Evolutionary conservation across 2,113 vertebrate genomes (phyloP).

Genomic region (Mesitornis unicolor): DNA sequence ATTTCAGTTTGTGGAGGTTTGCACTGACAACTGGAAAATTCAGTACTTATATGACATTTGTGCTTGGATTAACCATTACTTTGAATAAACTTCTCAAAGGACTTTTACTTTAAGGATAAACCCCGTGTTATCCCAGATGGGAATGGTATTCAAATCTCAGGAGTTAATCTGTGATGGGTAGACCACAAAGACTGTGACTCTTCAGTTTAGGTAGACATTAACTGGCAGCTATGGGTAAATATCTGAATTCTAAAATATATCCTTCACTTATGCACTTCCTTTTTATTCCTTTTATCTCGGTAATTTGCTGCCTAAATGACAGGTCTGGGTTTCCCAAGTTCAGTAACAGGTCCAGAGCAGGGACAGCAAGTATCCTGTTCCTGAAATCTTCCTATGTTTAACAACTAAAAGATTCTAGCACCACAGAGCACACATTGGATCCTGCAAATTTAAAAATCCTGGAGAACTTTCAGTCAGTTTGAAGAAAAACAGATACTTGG

Average conservation of each 20-base stretch:
- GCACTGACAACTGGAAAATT: not conserved
- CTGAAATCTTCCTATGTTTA: not conserved
- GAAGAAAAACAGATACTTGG: not conserved
- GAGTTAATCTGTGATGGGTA: not conserved
- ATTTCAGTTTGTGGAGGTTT: constrained; percentile 2
- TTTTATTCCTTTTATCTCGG: not conserved
- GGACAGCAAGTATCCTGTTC: not conserved
- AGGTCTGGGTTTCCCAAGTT: not conserved
- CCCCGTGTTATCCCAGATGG: not conserved
- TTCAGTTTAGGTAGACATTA: not conserved
- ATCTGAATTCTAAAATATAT: not conserved
- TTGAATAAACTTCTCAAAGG: not conserved
- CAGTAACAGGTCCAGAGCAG: not conserved
- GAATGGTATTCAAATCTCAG: not conserved
- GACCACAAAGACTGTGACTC: not conserved
- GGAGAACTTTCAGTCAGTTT: not conserved
- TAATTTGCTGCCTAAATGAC: not conserved
- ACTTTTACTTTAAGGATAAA: not conserved
- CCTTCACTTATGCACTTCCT: not conserved
- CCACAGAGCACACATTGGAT: not conserved
- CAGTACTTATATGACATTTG: not conserved
- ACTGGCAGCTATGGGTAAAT: not conserved
- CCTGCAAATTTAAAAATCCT: not conserved
- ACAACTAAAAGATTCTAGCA: not conserved
- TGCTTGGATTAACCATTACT: not conserved